Base-by-base conservation (phyloP, 2,797 vertebrate genomes). In the Cirrhinus molitorella region DNA sequence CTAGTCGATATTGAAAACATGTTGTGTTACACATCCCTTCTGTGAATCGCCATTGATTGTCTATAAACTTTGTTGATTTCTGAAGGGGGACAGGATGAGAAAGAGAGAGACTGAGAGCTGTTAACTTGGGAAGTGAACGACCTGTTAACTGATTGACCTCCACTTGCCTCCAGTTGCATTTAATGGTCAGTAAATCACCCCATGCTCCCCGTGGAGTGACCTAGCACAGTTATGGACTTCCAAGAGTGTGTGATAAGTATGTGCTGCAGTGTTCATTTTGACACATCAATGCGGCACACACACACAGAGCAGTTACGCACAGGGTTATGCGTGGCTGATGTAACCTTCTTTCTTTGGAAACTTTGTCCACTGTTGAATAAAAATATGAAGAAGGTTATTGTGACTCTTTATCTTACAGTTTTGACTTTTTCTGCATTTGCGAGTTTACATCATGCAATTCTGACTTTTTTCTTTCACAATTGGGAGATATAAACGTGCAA, bases 141-240 rank as follows among this genome's bases (percentile, higher is more conserved):
- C 66, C 11, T 78, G 82, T 34, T 70, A 71, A 83, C 65, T 21
- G 74, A 78, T 83, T 83, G 82, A 83, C 74, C 74, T 71, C 19
- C 5, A 23, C 63, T 83, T 77, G 40, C 25, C 73, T 47, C 53
- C 74, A 70, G 66, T 83, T 78, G 53, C 40, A 51, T 78, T 83
- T 68, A 71, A 71, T 78, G 21, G 74, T 43, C 66, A 70, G 25
- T 78, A 83, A 83, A 83, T 77, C 53, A 61, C 11, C n/a, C 40
- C 0, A 0, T 63, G 55, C 55, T 59, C 16, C 55, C 51, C 11
- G 28, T 1, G 3, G 65, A 25, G 63, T 67, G 73, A 70, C 53
- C 53, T 40, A 73, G 73, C 21, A 53, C 53, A 59, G 81, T 77
- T 83, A 63, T 78, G 13, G 65, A 61, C 81, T 83, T 70, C 53